Evolutionary conservation across 2,113 vertebrate genomes (phyloP).

Genomic region (Percopsis transmontana): DNA sequence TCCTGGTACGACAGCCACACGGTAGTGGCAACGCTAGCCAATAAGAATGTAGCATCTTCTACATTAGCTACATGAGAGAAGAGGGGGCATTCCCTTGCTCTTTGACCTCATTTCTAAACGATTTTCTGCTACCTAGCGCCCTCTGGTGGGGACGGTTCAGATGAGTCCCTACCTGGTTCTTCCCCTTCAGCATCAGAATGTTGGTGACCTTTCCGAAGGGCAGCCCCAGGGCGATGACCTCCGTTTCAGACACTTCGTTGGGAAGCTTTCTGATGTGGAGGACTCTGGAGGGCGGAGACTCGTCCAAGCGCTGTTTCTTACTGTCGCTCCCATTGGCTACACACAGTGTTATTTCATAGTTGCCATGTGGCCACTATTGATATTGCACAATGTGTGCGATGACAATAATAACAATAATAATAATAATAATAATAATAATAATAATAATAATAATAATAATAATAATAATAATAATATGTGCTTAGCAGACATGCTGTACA

Average conservation of each 20-base stretch:
- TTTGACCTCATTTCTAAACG: too few relatives aligned
- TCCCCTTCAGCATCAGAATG: constrained; percentile 98
- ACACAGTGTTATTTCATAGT: constrained; percentile 1
- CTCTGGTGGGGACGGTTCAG: neutral
- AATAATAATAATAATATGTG: too few relatives aligned
- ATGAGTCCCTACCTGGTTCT: constrained; percentile 88
- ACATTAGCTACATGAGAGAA: too few relatives aligned
- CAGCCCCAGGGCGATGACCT: constrained; percentile 96
- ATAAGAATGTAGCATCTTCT: neutral
- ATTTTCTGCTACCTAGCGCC: too few relatives aligned
- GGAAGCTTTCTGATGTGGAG: constrained; percentile 98
- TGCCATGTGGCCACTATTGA: neutral
- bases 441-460: too few relatives aligned
- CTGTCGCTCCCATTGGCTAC: constrained; percentile 95
- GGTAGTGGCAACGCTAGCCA: neutral
- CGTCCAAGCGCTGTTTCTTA: constrained; percentile 97
- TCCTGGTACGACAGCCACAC: neutral
- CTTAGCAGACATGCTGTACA: too few relatives aligned
- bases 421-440: neutral
- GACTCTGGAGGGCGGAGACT: constrained; percentile 92
- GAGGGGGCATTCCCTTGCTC: too few relatives aligned
- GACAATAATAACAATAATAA: too few relatives aligned
- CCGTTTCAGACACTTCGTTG: constrained; percentile 96
- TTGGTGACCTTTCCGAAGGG: constrained; percentile 99
- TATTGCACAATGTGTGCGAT: too few relatives aligned